Evolutionary conservation across 2,888 invertebrate genomes (phyloP).

Genomic region (Tipula confusa): DNA sequence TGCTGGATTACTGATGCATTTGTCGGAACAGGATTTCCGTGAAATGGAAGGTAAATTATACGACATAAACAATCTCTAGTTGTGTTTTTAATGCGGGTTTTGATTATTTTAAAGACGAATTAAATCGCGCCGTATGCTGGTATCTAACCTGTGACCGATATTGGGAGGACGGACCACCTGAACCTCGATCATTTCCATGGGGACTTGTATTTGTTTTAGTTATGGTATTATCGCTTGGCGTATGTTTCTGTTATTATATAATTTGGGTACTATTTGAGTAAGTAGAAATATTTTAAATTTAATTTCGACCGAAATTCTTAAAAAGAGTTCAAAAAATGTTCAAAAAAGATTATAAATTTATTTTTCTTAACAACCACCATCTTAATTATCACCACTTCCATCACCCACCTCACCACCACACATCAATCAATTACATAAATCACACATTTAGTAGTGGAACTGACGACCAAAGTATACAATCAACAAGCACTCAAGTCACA

Average conservation of each 20-base stretch:
- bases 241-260: conserved; percentile 87
- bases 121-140: conserved; percentile 87
- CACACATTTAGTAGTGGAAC: conserved; percentile 49
- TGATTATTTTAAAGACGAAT: conserved; percentile 60
- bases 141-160: conserved; percentile 88
- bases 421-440: background rate
- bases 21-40: conserved; percentile 77
- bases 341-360: conserved; percentile 29
- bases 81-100: conserved; percentile 35
- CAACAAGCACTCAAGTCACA: conserved; percentile 53
- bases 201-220: conserved; percentile 71
- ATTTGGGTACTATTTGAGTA: conserved; percentile 91
- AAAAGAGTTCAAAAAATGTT: background rate
- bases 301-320: background rate
- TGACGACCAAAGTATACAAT: conserved; percentile 62
- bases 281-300: conserved; percentile 49
- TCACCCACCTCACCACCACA: too few species aligned
- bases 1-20: conserved; percentile 71
- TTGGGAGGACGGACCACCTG: conserved; percentile 79
- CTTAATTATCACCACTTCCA: too few species aligned
- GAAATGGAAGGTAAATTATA: conserved; percentile 75
- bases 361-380: conserved; percentile 20
- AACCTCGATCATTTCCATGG: conserved; percentile 76
- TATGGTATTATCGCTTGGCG: conserved; percentile 73
- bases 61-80: background rate